A percentile compares a stretch with the other conserved stretches of the same genome.
These are phyloP conservation scores for Phalacrocorax pelagicus DNA, from an alignment of 2,113 vertebrate species.

Conservation along the genomic window DNA sequence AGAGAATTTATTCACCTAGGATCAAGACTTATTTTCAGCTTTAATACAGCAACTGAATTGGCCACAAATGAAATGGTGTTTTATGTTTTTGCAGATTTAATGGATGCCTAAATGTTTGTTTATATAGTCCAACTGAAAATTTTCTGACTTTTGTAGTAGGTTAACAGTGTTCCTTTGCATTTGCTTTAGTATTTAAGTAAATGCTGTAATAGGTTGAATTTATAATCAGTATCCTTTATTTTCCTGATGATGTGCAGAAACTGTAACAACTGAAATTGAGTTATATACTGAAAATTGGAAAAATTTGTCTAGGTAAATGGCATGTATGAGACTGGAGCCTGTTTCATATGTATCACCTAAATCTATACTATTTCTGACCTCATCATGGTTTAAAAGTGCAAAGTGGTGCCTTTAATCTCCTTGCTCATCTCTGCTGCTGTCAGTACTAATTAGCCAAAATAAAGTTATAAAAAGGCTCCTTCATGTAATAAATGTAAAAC, in stretches of 20 bases:
- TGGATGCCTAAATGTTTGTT: not conserved
- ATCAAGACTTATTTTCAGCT: not conserved
- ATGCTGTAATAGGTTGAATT: not conserved
- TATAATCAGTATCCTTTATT: not conserved
- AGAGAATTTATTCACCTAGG: not conserved
- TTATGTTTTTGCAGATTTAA: not conserved
- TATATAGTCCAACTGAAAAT: not conserved
- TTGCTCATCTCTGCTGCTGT: not conserved
- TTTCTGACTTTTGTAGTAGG: not conserved
- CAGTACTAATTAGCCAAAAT: slow-evolving; percentile 5
- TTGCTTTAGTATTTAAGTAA: not conserved
- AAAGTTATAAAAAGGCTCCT: not conserved
- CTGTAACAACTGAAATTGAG: not conserved
- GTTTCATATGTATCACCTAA: not conserved
- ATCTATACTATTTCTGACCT: not conserved
- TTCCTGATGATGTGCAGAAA: not conserved
- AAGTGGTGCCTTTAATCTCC: not conserved
- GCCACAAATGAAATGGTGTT: not conserved
- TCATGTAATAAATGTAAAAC: not conserved
- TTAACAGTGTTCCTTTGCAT: not conserved
- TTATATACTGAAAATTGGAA: not conserved
- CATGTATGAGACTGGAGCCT: not conserved
- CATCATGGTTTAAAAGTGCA: not conserved
- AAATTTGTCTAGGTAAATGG: not conserved
- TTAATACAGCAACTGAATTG: not conserved